Percentiles rank a stretch among this genome's conserved stretches.
These are phyloP conservation scores for Chrysomallon squamiferum DNA, from an alignment of 1,140 invertebrate species.

Conservation along the genomic window DNA sequence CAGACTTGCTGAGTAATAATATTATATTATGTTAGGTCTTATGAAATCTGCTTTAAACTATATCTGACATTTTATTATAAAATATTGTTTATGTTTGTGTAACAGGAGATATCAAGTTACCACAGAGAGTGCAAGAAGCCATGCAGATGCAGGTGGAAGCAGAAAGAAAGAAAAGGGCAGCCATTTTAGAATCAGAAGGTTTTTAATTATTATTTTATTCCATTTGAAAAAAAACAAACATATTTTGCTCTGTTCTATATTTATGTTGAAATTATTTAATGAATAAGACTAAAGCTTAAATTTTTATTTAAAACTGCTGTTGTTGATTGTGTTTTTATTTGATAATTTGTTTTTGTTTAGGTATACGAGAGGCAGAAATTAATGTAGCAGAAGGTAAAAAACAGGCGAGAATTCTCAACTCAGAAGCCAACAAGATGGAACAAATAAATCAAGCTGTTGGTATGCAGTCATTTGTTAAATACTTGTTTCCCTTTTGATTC, in stretches of 20 bases:
- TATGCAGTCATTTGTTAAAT: constrained; percentile 60
- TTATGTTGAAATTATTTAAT: neutral
- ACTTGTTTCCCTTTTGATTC: neutral
- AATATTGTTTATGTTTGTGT: no score
- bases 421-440: constrained; percentile 67
- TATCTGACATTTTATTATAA: no score
- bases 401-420: constrained; percentile 88
- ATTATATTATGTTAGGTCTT: no score
- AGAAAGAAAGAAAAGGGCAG: constrained; percentile 93
- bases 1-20: no score
- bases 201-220: neutral
- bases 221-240: no score
- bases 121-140: constrained; percentile 92
- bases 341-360: constrained; percentile 38
- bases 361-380: constrained; percentile 86
- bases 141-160: constrained; percentile 99
- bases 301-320: no score
- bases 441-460: constrained; percentile 68
- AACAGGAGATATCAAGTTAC: constrained; percentile 90
- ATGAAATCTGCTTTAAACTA: no score
- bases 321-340: no score
- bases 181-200: constrained; percentile 97
- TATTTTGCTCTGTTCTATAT: constrained; percentile 4
- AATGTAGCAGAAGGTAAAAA: constrained; percentile 98
- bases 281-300: neutral